These are phyloP conservation scores for Galeopterus variegatus DNA, from an alignment of 2,113 vertebrate species.

Conservation along the genomic window DNA sequence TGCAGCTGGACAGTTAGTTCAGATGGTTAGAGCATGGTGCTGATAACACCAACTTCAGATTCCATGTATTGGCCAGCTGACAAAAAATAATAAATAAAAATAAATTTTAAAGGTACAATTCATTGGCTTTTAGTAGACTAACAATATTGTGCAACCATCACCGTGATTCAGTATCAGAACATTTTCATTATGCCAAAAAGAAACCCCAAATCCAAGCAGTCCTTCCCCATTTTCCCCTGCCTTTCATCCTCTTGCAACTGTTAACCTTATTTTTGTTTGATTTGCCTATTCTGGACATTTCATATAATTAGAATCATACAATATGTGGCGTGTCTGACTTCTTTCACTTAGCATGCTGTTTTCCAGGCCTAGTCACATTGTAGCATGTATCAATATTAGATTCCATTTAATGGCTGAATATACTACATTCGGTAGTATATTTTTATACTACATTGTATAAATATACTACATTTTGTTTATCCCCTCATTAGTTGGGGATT, in stretches of 20 bases:
- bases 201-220: not conserved
- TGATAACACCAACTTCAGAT: too few species aligned
- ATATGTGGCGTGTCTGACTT: not conserved
- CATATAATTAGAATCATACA: not conserved
- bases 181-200: not conserved
- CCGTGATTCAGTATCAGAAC: not conserved
- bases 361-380: not conserved
- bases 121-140: not conserved
- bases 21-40: too few species aligned
- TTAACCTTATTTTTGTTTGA: not conserved
- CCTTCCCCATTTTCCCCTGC: not conserved
- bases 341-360: not conserved
- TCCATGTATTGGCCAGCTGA: too few species aligned
- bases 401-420: not conserved
- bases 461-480: not conserved
- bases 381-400: not conserved
- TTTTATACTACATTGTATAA: not conserved
- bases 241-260: not conserved
- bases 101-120: not conserved
- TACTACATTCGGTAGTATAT: too few species aligned
- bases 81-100: too few species aligned
- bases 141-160: not conserved
- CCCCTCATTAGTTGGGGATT: not conserved
- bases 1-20: too few species aligned
- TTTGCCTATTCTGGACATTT: too few species aligned